These are phyloP conservation scores for Myathropa florea DNA, from an alignment of 2,888 invertebrate genomes.

Conservation along the genomic window DNA sequence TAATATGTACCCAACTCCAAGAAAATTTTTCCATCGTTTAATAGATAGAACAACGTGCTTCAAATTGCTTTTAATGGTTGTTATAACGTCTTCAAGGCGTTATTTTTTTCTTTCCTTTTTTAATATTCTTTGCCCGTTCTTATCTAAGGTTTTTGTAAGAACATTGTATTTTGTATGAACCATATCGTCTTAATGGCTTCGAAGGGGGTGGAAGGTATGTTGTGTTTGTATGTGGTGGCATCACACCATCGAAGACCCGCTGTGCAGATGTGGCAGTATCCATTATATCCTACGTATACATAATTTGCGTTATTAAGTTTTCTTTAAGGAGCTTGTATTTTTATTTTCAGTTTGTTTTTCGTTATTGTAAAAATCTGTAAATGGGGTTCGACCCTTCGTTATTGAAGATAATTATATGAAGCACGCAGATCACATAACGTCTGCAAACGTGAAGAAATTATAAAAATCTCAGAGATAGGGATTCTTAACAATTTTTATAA, in stretches of 20 bases:
- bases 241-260: constrained; percentile 33
- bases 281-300: not conserved
- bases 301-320: constrained; percentile 59
- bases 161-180: constrained; percentile 67
- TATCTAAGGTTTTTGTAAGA: constrained; percentile 63
- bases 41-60: constrained; percentile 74
- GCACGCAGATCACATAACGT: constrained; percentile 63
- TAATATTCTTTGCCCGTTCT: constrained; percentile 53
- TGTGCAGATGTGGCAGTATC: constrained; percentile 46
- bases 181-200: constrained; percentile 67
- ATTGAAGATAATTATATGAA: constrained; percentile 61
- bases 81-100: constrained; percentile 71
- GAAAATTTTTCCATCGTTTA: constrained; percentile 66
- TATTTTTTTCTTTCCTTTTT: constrained; percentile 42
- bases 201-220: constrained; percentile 37
- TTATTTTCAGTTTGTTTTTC: constrained; percentile 32
- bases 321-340: constrained; percentile 45
- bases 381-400: constrained; percentile 30
- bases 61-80: constrained; percentile 73
- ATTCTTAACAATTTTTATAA: constrained; percentile 55
- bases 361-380: constrained; percentile 35
- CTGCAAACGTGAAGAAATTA: constrained; percentile 66
- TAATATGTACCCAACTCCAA: constrained; percentile 19
- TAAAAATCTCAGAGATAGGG: constrained; percentile 51
- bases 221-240: constrained; percentile 5